These are phyloP conservation scores for Bombus ignitus DNA, from an alignment of 1,140 invertebrate genomes.

Conservation along the genomic window DNA sequence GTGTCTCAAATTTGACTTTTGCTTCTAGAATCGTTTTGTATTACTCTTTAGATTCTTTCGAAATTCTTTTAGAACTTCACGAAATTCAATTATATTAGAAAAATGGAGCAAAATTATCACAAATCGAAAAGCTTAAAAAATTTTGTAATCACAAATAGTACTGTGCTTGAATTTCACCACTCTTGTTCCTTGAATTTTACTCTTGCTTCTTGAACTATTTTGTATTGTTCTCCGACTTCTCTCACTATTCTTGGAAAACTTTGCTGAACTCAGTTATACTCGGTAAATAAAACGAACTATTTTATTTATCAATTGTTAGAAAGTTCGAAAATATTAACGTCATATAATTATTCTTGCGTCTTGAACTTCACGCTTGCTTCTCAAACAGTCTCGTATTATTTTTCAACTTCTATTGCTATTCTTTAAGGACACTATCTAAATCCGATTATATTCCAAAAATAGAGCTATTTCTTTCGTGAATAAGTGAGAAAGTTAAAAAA, in stretches of 20 bases:
- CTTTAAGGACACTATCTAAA: not conserved
- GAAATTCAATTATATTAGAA: not conserved
- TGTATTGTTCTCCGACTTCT: not conserved
- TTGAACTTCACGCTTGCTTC: not conserved
- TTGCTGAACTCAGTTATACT: not conserved
- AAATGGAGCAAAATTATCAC: not conserved
- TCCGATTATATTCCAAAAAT: not conserved
- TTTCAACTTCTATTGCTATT: not conserved
- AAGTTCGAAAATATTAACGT: not conserved
- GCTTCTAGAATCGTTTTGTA: not conserved
- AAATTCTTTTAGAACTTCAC: not conserved
- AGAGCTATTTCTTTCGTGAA: not conserved
- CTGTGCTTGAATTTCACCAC: too few species aligned
- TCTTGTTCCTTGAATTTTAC: not conserved
- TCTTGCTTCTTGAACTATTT: not conserved
- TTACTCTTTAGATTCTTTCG: not conserved
- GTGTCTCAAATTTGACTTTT: not conserved
- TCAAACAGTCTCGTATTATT: not conserved
- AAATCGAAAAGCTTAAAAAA: not conserved
- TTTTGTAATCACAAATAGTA: not conserved
- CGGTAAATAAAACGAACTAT: not conserved
- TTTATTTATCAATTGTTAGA: not conserved
- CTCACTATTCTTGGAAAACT: not conserved
- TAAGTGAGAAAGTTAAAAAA: not conserved
- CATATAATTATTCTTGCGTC: not conserved